Base-by-base conservation (phyloP, 2,888 invertebrate genomes). In the Cephus sareptanus region DNA sequence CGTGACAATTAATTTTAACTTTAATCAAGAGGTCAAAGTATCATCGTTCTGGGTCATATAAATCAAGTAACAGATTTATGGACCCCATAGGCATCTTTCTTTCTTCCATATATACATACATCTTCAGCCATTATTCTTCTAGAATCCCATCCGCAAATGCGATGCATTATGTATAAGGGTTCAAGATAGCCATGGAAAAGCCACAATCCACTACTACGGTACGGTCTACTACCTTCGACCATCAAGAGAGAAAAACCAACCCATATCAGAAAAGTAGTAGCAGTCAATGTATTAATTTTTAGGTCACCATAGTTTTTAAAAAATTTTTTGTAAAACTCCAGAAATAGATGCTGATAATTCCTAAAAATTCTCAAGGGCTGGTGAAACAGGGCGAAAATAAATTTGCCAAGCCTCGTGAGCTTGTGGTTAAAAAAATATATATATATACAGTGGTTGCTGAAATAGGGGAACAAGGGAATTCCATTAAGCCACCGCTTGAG, bases 91-190 rank as follows among this genome's bases (percentile, higher is more conserved):
- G 23, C 23, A 56, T 56, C 56, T 6, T 15, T 56, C 23, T 23
- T 23, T 56, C 56, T 23, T 2, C 23, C 23, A 6, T 23, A 23
- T 23, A 23, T 40, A 40, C 23, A 40, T 56, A 56, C 23, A 56
- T 56, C 56, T 56, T 56, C 2, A 56, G 9, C 23, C 23, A 56
- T 56, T 56, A 23, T 23, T 56, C 56, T 56, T 56, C 56, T 9
- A 56, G 56, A 85, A 82, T 83, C 82, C 84, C 84, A 89, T 90
- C 86, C 80, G 84, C 79, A 89, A 90, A 90, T 90, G 89, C 82
- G 83, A 88, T 90, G 89, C 87, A 90, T 90, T 87, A 90, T 90
- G 88, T 79, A 90, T 89, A 81, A 87, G 77, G 77, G 56, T 56
- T 56, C 56, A 23, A 56, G 56, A 56, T 56, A 56, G 23, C 23